Evolutionary conservation across 2,113 vertebrate genomes (phyloP), one percentile per base, ranked within the genome.

Genomic region (Pica pica): DNA sequence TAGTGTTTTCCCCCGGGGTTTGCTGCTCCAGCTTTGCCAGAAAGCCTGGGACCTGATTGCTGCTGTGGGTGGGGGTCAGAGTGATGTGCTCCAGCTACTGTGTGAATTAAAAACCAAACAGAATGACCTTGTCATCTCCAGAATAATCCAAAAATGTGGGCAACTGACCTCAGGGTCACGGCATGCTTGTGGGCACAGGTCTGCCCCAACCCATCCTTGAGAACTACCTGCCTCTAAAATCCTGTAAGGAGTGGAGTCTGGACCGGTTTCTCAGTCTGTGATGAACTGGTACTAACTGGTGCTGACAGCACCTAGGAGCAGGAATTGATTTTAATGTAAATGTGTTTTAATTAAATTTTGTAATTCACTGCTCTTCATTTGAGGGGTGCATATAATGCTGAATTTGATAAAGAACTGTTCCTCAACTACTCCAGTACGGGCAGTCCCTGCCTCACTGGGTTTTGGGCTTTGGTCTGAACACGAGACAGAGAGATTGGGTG

Each of bases 401-500:
- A 79, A 11, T 69, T 73, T 35, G 49, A 42, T 56, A 4, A 52
- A 37, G 42, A 67, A 2, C 35, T 44, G 0, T 35, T 79, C 53
- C 57, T 64, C 20, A 21, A 0, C 30, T 47, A n/a, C 60, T 73
- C 39, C 28, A 15, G 16, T 2, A 0, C 2, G 13, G 44, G 14
- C 52, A 64, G 21, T 28, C 35, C 22, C 27, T 71, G 33, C 22
- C 39, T 50, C 3, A 0, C 20, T 82, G 81, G 46, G 37, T 53
- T 86, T 64, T 76, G 63, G 13, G 37, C 26, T 87, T 64, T 37
- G 47, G 5, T 67, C 44, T 80, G 81, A 70, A 3, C 16, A 11
- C 0, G 1, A 35, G 77, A 5, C 10, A 20, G 28, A 80, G 50
- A 59, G 33, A 12, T 3, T 7, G 46, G 8, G n/a, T n/a, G 14